A percentile compares a stretch with the other conserved stretches of the same genome.
These are phyloP conservation scores for Papilio machaon DNA, from an alignment of 1,140 invertebrate species.

Conservation along the genomic window DNA sequence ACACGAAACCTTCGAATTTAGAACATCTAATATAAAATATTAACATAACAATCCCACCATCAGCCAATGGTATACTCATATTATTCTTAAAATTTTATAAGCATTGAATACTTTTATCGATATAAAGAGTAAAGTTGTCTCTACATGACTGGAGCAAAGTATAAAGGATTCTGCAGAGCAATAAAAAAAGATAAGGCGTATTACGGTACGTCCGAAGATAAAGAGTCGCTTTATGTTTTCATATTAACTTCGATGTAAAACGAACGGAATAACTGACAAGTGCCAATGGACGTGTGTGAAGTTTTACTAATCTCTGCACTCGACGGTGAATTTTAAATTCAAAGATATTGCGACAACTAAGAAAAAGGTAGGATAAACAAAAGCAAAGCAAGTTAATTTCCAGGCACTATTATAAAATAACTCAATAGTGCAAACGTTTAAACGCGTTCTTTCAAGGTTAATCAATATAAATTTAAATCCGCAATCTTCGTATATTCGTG, in stretches of 20 bases:
- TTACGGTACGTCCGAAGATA: constrained; percentile 74
- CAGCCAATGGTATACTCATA: too few species aligned
- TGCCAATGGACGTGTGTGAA: constrained; percentile 49
- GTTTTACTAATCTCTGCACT: constrained; percentile 56
- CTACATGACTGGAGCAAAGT: constrained; percentile 29
- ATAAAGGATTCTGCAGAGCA: constrained; percentile 65
- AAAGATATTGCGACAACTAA: not conserved
- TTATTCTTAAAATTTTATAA: not conserved
- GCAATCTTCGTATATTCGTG: too few species aligned
- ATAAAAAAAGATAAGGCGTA: constrained; percentile 76
- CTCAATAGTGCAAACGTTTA: too few species aligned
- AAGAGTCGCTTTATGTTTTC: constrained; percentile 69
- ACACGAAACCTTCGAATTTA: too few species aligned
- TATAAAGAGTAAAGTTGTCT: not conserved
- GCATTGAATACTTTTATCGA: constrained; percentile 16
- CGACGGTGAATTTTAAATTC: constrained; percentile 34
- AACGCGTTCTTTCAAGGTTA: too few species aligned
- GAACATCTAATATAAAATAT: not conserved
- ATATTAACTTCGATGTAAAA: constrained; percentile 74
- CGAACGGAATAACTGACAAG: constrained; percentile 61
- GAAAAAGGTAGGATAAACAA: not conserved
- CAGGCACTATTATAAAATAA: too few species aligned
- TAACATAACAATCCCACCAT: not conserved
- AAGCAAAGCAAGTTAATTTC: too few species aligned
- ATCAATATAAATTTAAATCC: too few species aligned